Percentiles rank a stretch among this genome's conserved stretches.
Conservation (phyloP, 2,113 vertebrate species). For the Dinomys branickii region DNA sequence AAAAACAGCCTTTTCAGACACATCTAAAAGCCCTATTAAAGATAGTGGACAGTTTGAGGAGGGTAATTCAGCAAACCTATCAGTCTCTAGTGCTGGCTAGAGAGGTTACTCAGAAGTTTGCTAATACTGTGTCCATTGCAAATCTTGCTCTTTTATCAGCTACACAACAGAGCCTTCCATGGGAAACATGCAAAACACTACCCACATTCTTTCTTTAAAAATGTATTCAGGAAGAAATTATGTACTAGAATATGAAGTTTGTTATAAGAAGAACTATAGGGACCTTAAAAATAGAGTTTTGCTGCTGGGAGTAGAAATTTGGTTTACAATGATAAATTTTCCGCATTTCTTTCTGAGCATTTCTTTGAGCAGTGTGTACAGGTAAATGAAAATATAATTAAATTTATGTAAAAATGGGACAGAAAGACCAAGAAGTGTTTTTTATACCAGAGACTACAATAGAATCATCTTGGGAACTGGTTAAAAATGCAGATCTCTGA, state of each 20-base stretch:
- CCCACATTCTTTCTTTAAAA: slow-evolving; percentile 39
- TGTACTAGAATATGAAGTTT: slow-evolving; percentile 73
- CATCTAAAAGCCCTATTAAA: slow-evolving; percentile 38
- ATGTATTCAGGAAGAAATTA: slow-evolving; percentile 66
- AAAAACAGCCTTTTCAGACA: neutral
- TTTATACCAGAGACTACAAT: neutral
- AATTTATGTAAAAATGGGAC: slow-evolving; percentile 23
- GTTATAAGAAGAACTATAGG: slow-evolving; percentile 73
- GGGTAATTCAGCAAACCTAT: neutral
- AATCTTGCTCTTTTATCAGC: slow-evolving; percentile 25
- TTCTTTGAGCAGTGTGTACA: slow-evolving; percentile 52
- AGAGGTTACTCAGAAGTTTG: slow-evolving; percentile 16
- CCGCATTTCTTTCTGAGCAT: slow-evolving; percentile 59
- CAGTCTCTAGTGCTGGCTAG: neutral
- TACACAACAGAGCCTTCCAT: slow-evolving; percentile 2
- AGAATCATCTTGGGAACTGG: neutral
- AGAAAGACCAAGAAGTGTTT: neutral
- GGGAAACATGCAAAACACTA: slow-evolving; percentile 41
- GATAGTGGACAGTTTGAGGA: slow-evolving; percentile 4
- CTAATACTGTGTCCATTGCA: slow-evolving; percentile 2
- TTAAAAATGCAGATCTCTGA: neutral
- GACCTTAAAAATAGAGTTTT: slow-evolving; percentile 82
- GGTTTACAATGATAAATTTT: slow-evolving; percentile 72
- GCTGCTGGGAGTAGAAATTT: slow-evolving; percentile 67
- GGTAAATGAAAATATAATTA: slow-evolving; percentile 45